These are phyloP conservation scores for rabbit (Oryctolagus cuniculus) DNA, from an alignment of 2,113 vertebrate species.

Conservation along the genomic window mOryCun1.1 NC_091440.1:6833001-6833500, in stretches of 20 bases:
- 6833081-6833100: conserved; percentile 47
- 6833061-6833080: not conserved
- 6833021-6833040: too few species aligned
- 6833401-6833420: fast-evolving
- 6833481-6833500: not conserved
- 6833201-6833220: not conserved
- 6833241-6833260: not conserved
- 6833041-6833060: too few species aligned
- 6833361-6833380: not conserved
- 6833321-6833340: not conserved
- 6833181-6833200: not conserved
- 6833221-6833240: not conserved
- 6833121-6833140: not conserved
- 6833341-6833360: not conserved
- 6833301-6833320: not conserved
- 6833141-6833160: not conserved
- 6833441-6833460: conserved; percentile 6
- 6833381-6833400: fast-evolving
- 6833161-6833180: not conserved
- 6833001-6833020: too few species aligned
- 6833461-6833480: conserved; percentile 67
- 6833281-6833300: not conserved
- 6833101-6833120: not conserved
- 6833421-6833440: fast-evolving
- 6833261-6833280: not conserved